Conservation (phyloP, 1,140 invertebrate genomes). For the Meteorus sp. region DNA sequence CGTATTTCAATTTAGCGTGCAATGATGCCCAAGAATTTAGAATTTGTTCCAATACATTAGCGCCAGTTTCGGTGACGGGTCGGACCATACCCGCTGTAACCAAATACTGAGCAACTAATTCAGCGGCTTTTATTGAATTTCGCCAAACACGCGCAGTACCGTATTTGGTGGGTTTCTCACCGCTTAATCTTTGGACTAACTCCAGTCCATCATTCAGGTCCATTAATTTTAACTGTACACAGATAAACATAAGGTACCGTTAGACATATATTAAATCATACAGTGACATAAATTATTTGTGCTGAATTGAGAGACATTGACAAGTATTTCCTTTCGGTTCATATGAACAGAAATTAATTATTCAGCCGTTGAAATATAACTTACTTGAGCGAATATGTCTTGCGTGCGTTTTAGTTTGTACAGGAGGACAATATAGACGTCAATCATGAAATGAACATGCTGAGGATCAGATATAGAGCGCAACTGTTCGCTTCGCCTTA, state of each 20-base stretch:
- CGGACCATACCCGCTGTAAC: conserved; percentile 60
- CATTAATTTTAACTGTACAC: conserved; percentile 57
- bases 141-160: conserved; percentile 58
- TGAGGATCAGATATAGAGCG: conserved; percentile 53
- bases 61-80: conserved; percentile 56
- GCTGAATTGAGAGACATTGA: no score
- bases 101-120: conserved; percentile 58
- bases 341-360: conserved; percentile 15
- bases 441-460: conserved; percentile 59
- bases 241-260: conserved; percentile 17
- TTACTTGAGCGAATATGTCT: conserved; percentile 61
- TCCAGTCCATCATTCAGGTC: conserved; percentile 55
- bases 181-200: conserved; percentile 56
- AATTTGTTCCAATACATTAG: conserved; percentile 59
- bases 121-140: conserved; percentile 58
- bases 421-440: conserved; percentile 61
- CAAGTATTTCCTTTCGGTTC: background rate
- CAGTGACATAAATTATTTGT: background rate
- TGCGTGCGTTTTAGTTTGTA: conserved; percentile 61
- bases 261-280: background rate
- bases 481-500: conserved; percentile 51
- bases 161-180: conserved; percentile 55
- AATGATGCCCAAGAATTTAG: conserved; percentile 55
- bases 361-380: conserved; percentile 21
- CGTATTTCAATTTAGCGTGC: conserved; percentile 53